Evolutionary conservation across 2,888 invertebrate species (phyloP), one percentile per base, ranked within the genome.

Genomic region (Eulithis testata): DNA sequence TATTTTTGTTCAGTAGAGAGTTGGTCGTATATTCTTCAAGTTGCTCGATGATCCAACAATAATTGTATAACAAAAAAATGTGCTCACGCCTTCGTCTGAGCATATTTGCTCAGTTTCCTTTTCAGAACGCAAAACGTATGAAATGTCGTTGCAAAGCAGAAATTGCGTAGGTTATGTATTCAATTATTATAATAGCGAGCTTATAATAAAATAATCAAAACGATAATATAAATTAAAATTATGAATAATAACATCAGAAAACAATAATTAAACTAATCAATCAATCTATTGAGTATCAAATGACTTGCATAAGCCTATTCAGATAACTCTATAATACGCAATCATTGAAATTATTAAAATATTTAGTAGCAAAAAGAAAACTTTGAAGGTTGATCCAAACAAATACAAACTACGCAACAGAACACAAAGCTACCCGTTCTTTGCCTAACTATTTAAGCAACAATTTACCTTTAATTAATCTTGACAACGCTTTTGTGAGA

Each of bases 401-500:
- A 67, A 67, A 71, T 64, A 69, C 63, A 47, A 60, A 60, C 65
- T 66, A 67, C 65, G 67, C 71, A 72, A 65, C 76, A 68, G 71
- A 62, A 69, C 80, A 89, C 86, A 84, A 81, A 76, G 87, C 85
- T 82, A 82, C 86, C 79, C 85, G 82, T 79, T 84, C 82, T 83
- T 84, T 83, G 79, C 82, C 77, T 91, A 91, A 90, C 89, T 91
- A 90, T 91, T 91, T 90, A 89, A 84, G 83, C 80, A 87, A 89
- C 86, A 86, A 83, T 86, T 84, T 77, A 82, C 72, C 86, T 90
- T 89, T 92, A 91, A 92, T 92, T 92, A 91, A 90, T 89, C 90
- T 87, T 89, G 91, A 92, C 91, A 90, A 81, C 85, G 76, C 78
- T 75, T 82, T 88, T 91, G 89, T 90, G 69, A 76, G 78, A 82